Percentiles rank a stretch among this genome's conserved stretches.
These are phyloP conservation scores for Catamblyrhynchus diadema DNA, from an alignment of 2,797 vertebrate species.

Conservation along the genomic window DNA sequence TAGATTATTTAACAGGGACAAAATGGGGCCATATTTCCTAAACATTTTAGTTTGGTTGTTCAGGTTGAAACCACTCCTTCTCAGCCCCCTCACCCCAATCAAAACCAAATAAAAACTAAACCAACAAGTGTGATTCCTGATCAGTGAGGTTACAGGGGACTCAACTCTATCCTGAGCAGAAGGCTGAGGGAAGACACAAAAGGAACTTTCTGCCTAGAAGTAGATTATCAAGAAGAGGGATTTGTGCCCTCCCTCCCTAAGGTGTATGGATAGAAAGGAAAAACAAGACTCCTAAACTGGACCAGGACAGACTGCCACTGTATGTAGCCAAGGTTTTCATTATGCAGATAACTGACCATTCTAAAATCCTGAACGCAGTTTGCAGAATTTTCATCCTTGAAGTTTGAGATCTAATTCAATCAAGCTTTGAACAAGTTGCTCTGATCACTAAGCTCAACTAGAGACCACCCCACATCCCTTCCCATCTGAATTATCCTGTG, in stretches of 20 bases:
- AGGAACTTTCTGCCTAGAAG: not conserved
- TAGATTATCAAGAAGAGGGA: not conserved
- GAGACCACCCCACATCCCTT: not conserved
- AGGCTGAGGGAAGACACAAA: not conserved
- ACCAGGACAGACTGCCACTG: not conserved
- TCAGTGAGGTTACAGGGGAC: not conserved
- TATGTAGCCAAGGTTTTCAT: not conserved
- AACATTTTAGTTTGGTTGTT: not conserved
- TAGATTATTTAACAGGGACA: not conserved
- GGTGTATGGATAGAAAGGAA: not conserved
- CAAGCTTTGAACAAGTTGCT: not conserved
- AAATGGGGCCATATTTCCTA: not conserved
- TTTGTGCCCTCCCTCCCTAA: rapidly evolving
- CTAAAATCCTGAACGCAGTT: not conserved
- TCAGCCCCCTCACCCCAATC: rapidly evolving
- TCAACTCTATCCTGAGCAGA: not conserved
- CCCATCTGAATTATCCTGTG: not conserved
- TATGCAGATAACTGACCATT: not conserved
- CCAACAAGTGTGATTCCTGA: not conserved
- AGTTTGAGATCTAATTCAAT: not conserved
- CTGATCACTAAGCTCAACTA: not conserved
- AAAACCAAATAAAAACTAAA: not conserved
- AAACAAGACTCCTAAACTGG: not conserved
- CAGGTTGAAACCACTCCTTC: not conserved
- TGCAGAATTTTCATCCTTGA: not conserved